A percentile compares a stretch with the other conserved stretches of the same genome.
Evolutionary conservation across 1,140 invertebrate species (phyloP).

Genomic region (Lepidurus packardi): DNA sequence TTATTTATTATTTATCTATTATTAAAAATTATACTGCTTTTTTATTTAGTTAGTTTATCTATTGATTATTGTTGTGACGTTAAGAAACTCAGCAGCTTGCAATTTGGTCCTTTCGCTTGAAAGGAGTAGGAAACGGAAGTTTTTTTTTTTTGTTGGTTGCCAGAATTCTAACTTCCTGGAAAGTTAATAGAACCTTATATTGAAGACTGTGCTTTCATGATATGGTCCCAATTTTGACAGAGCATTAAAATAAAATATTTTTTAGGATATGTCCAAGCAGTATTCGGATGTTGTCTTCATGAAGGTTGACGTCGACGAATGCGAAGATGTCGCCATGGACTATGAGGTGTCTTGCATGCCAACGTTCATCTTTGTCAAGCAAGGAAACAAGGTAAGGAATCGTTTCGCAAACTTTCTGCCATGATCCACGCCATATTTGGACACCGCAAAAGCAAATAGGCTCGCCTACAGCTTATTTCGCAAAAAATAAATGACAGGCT

Average conservation of each 20-base stretch:
- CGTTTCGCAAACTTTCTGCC: slow-evolving; percentile 24
- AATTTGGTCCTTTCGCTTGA: too few relatives aligned
- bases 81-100: too few relatives aligned
- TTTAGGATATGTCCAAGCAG: slow-evolving; percentile 53
- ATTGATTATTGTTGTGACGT: too few relatives aligned
- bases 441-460: too few relatives aligned
- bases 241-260: too few relatives aligned
- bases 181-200: not conserved
- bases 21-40: too few relatives aligned
- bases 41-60: too few relatives aligned
- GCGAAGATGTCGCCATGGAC: slow-evolving; percentile 69
- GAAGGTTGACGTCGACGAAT: slow-evolving; percentile 79
- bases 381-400: slow-evolving; percentile 54
- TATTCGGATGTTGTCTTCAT: slow-evolving; percentile 55
- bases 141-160: too few relatives aligned
- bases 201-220: not conserved
- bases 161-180: not conserved
- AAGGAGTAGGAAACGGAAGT: too few relatives aligned
- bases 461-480: not conserved
- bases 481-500: too few relatives aligned
- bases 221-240: too few relatives aligned
- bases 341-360: slow-evolving; percentile 86
- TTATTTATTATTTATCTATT: too few relatives aligned
- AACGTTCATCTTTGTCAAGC: slow-evolving; percentile 85
- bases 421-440: slow-evolving; percentile 3